Evolutionary conservation across 2,113 vertebrate genomes (phyloP).

Genomic region (Callospermophilus lateralis): DNA sequence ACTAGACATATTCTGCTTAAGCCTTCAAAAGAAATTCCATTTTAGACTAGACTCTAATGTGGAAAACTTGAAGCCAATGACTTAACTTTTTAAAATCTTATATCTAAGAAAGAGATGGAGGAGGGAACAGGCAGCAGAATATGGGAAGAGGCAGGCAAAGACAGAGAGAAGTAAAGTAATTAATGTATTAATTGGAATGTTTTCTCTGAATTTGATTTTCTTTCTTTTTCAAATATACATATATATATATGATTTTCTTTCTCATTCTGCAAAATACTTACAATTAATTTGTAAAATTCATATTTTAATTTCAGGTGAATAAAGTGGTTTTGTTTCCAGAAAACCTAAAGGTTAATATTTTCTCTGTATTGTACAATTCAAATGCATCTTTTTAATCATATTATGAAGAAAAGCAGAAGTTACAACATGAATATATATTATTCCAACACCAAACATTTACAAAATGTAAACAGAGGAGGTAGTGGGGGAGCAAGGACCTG

Average conservation of each 20-base stretch:
- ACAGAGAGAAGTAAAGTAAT: background rate
- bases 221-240: too few relatives aligned
- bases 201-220: too few relatives aligned
- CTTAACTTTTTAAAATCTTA: constrained; percentile 61
- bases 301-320: constrained; percentile 12
- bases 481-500: background rate
- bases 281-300: background rate
- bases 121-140: background rate
- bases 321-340: constrained; percentile 30
- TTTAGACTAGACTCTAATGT: constrained; percentile 76
- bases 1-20: constrained; percentile 72
- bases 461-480: background rate
- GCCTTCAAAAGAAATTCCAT: constrained; percentile 78
- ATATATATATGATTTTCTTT: background rate
- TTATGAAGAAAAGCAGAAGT: background rate
- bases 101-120: background rate
- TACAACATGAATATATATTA: background rate
- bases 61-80: constrained; percentile 76
- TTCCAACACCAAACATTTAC: background rate
- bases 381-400: background rate
- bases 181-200: background rate
- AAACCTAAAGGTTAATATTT: background rate
- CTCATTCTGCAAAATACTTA: background rate
- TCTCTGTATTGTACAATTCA: background rate
- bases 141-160: background rate